Percentiles rank a stretch among this genome's conserved stretches.
Conservation (phyloP, 2,888 invertebrate genomes). For the Serrognathus titanus region DNA sequence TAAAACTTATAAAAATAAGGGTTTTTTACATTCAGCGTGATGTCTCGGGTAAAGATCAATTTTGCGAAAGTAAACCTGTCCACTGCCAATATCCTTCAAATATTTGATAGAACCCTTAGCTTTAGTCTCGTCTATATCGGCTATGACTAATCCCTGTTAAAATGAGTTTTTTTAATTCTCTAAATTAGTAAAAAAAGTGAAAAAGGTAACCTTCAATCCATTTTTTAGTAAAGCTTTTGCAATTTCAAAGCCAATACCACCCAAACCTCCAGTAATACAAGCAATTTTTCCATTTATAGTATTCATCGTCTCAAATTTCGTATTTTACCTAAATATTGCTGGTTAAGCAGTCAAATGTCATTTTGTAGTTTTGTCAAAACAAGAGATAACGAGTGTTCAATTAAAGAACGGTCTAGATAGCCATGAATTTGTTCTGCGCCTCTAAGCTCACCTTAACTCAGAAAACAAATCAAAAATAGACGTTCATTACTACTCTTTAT, state of each 20-base stretch:
- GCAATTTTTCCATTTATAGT: slow-evolving; percentile 9
- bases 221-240: slow-evolving; percentile 13
- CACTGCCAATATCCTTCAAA: slow-evolving; percentile 7
- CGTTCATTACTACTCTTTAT: no score
- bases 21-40: slow-evolving; percentile 5
- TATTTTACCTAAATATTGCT: neutral
- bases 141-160: slow-evolving; percentile 13
- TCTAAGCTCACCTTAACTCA: no score
- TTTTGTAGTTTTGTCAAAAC: neutral
- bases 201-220: slow-evolving; percentile 11
- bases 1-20: neutral
- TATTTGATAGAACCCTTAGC: neutral
- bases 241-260: slow-evolving; percentile 8
- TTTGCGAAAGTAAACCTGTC: slow-evolving; percentile 4
- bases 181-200: neutral
- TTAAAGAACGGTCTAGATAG: no score
- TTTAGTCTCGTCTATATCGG: slow-evolving; percentile 1
- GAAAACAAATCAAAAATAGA: no score
- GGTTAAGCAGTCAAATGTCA: neutral
- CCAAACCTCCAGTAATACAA: slow-evolving; percentile 16
- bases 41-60: slow-evolving; percentile 1
- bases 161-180: neutral
- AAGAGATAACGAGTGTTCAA: no score
- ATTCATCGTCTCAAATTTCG: neutral
- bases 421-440: no score